Conservation (phyloP, 2,888 invertebrate species). For the Athripsodes cinereus region DNA sequence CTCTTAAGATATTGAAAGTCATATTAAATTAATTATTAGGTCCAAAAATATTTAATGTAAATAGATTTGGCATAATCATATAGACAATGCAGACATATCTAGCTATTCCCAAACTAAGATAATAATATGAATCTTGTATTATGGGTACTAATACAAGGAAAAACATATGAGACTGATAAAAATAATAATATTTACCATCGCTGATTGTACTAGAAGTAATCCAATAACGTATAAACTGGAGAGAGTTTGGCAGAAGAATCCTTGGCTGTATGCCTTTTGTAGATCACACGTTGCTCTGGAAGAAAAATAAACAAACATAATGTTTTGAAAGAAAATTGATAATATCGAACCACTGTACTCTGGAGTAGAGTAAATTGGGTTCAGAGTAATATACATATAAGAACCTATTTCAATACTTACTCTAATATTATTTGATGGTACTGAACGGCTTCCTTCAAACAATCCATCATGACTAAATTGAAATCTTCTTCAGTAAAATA, state of each 20-base stretch:
- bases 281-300: slow-evolving; percentile 23
- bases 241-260: slow-evolving; percentile 21
- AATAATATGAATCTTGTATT: no score
- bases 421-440: slow-evolving; percentile 23
- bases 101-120: no score
- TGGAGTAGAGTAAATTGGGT: no score
- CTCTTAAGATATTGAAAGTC: no score
- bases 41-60: no score
- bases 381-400: no score
- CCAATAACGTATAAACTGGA: slow-evolving; percentile 26
- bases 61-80: no score
- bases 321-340: neutral
- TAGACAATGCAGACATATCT: no score
- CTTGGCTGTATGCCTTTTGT: slow-evolving; percentile 20
- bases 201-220: slow-evolving; percentile 22
- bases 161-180: no score
- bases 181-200: slow-evolving; percentile 22
- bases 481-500: slow-evolving; percentile 23
- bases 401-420: slow-evolving; percentile 18
- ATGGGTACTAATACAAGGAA: no score
- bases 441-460: slow-evolving; percentile 20
- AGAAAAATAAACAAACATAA: neutral
- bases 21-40: no score
- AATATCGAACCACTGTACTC: no score
- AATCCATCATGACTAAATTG: slow-evolving; percentile 14